Evolutionary conservation across 1,140 invertebrate species (phyloP), one percentile per base, ranked within the genome.

Genomic region (Limonius californicus): DNA sequence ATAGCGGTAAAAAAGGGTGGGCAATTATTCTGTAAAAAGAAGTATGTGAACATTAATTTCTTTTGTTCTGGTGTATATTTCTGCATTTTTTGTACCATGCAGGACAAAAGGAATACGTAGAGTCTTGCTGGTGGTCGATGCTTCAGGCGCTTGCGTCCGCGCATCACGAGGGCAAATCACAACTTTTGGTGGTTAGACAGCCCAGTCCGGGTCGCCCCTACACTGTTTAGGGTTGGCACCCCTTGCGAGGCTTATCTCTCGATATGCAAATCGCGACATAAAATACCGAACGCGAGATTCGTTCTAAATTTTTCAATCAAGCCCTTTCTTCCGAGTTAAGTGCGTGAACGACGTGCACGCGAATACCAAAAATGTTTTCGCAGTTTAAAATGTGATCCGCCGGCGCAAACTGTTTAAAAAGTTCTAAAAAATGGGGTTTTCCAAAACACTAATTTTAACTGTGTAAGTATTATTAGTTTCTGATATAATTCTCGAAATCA

Each of bases 171-270:
- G 56, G 56, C 32, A 59, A 59, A 30, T 59, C 57, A 35, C 35
- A 59, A 59, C 57, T 59, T 59, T 59, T 59, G 57, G 57, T 35
- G 57, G 57, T 57, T 59, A 47, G 57, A 27, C 18, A 39, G 27
- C 57, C 57, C 57, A 59, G 57, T 59, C 42, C 21, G 11, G 18
- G 43, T 39, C 20, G 18, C 23, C 57, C 57, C 39, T 59, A 39
- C 21, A 59, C 20, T 35, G 57, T 59, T 59, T 59, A 55, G 54
- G 54, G 54, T 32, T 27, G 20, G 54, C 27, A 55, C 54, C 54
- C 54, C 27, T 32, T 23, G n/a, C 20, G 14, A 27, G 20, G 54
- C 27, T 32, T 55, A 55, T 55, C 54, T 32, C 9, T 55, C 54
- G 27, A 55, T 32, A 55, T 55, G 54, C 54, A 55, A 55, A 55